Evolutionary conservation across 2,113 vertebrate species (phyloP).

Genomic region (Colossoma macropomum): DNA sequence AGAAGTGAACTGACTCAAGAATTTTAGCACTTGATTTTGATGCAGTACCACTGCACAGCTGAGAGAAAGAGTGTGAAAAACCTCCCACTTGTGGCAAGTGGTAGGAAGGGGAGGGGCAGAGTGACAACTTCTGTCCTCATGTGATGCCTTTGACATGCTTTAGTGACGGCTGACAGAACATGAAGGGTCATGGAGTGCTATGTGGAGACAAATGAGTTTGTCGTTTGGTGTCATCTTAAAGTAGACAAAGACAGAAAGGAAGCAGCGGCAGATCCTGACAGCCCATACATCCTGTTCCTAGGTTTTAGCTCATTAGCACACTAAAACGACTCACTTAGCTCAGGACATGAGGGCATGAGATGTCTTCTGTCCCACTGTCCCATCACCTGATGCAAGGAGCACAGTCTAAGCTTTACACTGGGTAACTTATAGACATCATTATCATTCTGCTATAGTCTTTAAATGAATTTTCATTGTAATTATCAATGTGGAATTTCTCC

Average conservation of each 20-base stretch:
- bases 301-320: slow-evolving; percentile 35
- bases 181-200: not conserved
- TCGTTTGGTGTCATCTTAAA: slow-evolving; percentile 7
- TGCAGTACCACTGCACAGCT: not conserved
- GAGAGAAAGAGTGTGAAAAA: slow-evolving; percentile 8
- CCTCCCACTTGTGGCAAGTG: not conserved
- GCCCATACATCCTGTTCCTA: slow-evolving; percentile 37
- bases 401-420: no score
- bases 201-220: slow-evolving; percentile 47
- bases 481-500: no score
- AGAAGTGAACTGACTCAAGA: not conserved
- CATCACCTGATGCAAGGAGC: not conserved
- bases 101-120: not conserved
- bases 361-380: not conserved
- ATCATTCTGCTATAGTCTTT: no score
- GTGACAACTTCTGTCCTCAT: not conserved
- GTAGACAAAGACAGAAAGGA: slow-evolving; percentile 35
- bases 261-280: not conserved
- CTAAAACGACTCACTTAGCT: not conserved
- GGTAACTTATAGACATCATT: no score
- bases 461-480: no score
- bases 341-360: not conserved
- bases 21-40: not conserved
- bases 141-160: not conserved
- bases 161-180: not conserved